These are phyloP conservation scores for Volucella inanis DNA, from an alignment of 2,888 invertebrate species.

Conservation along the genomic window DNA sequence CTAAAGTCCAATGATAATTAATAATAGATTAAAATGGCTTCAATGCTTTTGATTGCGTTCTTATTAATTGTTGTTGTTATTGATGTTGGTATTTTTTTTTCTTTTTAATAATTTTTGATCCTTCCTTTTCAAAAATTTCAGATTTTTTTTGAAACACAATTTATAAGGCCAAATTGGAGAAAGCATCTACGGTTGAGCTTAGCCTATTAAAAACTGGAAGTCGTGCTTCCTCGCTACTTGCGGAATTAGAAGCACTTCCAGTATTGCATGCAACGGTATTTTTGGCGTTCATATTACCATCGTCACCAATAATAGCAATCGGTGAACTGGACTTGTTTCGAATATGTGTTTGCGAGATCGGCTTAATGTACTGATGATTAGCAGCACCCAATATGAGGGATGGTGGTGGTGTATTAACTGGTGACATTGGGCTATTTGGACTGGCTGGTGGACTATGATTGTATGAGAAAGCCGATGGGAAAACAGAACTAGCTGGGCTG, in stretches of 20 bases:
- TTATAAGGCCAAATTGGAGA: slow-evolving; percentile 79
- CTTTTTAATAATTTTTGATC: neutral
- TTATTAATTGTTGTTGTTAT: neutral
- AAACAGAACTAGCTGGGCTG: slow-evolving; percentile 78
- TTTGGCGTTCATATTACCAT: slow-evolving; percentile 70
- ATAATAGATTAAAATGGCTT: slow-evolving; percentile 56
- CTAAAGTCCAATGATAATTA: slow-evolving; percentile 63
- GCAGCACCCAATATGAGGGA: slow-evolving; percentile 73
- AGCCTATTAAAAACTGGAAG: slow-evolving; percentile 92
- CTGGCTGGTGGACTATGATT: slow-evolving; percentile 82
- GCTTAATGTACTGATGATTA: slow-evolving; percentile 71
- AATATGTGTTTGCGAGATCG: slow-evolving; percentile 77
- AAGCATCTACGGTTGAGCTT: slow-evolving; percentile 84
- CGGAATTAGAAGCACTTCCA: slow-evolving; percentile 65
- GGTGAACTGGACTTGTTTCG: slow-evolving; percentile 79
- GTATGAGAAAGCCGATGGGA: slow-evolving; percentile 78
- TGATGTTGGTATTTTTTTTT: slow-evolving; percentile 3
- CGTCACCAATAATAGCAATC: slow-evolving; percentile 75
- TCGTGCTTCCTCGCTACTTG: slow-evolving; percentile 85
- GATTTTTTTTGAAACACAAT: slow-evolving; percentile 43
- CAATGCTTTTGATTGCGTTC: slow-evolving; percentile 36
- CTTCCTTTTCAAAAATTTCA: neutral
- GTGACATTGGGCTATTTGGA: slow-evolving; percentile 81
- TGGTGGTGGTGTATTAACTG: slow-evolving; percentile 82
- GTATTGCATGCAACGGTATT: slow-evolving; percentile 75